Evolutionary conservation across 92 coral and sea anemone species (phyloP).

Genomic region (Isaurus tuberculatus): DNA sequence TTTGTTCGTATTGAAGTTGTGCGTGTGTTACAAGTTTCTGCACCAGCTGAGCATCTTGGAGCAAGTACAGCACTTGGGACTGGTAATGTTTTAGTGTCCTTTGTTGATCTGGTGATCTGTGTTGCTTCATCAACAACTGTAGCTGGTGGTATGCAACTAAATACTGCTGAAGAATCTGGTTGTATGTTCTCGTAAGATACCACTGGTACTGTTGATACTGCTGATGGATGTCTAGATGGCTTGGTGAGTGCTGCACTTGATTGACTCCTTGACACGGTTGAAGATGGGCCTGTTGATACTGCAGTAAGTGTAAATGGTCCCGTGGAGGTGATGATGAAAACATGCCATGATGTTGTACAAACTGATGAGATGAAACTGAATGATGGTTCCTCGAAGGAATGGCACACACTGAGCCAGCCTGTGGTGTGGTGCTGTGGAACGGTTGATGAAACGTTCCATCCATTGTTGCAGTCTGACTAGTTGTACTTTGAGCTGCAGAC

Average conservation of each 20-base stretch:
- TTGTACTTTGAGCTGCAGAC: slow-evolving; percentile 9
- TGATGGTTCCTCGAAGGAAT: slow-evolving; percentile 21
- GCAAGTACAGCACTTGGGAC: slow-evolving; percentile 24
- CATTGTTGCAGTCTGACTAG: slow-evolving; percentile 7
- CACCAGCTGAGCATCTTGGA: slow-evolving; percentile 39
- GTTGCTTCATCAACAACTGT: slow-evolving; percentile 33
- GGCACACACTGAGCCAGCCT: background rate
- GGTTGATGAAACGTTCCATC: slow-evolving; percentile 22
- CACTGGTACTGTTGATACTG: slow-evolving; percentile 37
- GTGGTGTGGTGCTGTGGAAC: slow-evolving; percentile 21
- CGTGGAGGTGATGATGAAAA: slow-evolving; percentile 19
- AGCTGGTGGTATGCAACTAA: slow-evolving; percentile 21
- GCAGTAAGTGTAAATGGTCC: slow-evolving; percentile 25
- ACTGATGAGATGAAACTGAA: slow-evolving; percentile 7
- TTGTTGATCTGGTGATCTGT: slow-evolving; percentile 31
- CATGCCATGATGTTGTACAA: slow-evolving; percentile 19
- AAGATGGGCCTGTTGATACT: slow-evolving; percentile 24
- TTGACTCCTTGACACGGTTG: slow-evolving; percentile 34
- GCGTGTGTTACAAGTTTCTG: slow-evolving; percentile 30
- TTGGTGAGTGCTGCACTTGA: background rate
- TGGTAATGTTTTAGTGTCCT: slow-evolving; percentile 19
- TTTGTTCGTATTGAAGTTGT: slow-evolving; percentile 29
- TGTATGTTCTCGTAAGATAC: background rate
- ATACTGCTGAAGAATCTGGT: slow-evolving; percentile 30
- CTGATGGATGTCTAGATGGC: slow-evolving; percentile 37